Base-by-base conservation (phyloP, 1,140 invertebrate genomes). In the Steinernema khuongi region DNA sequence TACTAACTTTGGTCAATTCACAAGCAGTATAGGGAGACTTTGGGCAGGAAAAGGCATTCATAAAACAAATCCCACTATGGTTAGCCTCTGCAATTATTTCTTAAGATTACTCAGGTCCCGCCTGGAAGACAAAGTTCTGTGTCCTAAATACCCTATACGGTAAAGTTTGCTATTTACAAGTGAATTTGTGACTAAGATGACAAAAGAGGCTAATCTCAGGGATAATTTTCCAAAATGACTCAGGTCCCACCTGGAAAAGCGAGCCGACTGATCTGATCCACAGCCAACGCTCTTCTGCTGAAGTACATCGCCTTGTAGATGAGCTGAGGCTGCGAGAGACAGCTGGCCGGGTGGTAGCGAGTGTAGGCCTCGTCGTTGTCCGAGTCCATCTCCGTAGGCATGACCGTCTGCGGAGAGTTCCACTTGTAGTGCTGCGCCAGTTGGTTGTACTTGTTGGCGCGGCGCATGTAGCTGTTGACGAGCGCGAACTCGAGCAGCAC, bases 401-500 rank as follows among this genome's bases (percentile, higher is more conserved):
- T 60, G 11, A 60, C 50, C 7, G 50, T 60, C 22, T 60, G 50
- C 11, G 50, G 50, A 4, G 50, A 60, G 19, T 60, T 60, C 50
- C 50, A 60, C 22, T 60, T 60, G 50, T 60, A 60, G 50, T 60
- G 50, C 50, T 60, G 50, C 11, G 79, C 79, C 74, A 80, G 77
- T 18, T 76, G 72, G 19, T 80, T 71, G 66, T 75, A 79, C 43
- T 79, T 77, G 41, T 80, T 76, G 4, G 79, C 79, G 67, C 76
- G 30, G 71, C 79, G 60, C 79, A 80, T 80, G 67, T 79, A 80
- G 30, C 66, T 76, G 87, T 96, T 96, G 70, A 96, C 94, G 71
- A 96, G 89, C 26, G 94, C 94, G 85, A 96, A 96, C 88, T 96
- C 94, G 66, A 96, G 89, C 74, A 96, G 87, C 19, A 94, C 93